Evolutionary conservation across 2,888 invertebrate genomes (phyloP).

Genomic region (Tridacna gigas): DNA sequence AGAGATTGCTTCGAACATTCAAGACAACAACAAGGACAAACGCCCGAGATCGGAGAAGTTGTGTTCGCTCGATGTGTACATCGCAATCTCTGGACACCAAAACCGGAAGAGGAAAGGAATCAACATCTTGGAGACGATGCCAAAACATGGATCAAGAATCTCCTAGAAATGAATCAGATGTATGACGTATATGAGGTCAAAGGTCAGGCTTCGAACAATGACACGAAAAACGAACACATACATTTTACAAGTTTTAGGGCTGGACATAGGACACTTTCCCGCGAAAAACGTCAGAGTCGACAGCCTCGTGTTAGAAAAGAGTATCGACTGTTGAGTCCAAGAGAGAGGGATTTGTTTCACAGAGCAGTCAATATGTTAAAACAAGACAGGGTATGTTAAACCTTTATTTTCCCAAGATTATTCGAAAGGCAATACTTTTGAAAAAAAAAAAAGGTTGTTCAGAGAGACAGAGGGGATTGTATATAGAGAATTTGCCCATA

Average conservation of each 20-base stretch:
- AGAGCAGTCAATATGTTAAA: constrained; percentile 70
- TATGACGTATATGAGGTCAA: constrained; percentile 23
- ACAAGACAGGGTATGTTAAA: constrained; percentile 66
- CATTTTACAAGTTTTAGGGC: neutral
- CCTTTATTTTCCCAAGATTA: neutral
- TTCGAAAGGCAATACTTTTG: too few relatives aligned
- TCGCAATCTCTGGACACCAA: constrained; percentile 38
- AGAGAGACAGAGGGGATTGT: too few relatives aligned
- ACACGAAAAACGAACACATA: neutral
- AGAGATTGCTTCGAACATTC: constrained; percentile 39
- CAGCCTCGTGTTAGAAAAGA: constrained; percentile 68
- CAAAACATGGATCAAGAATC: constrained; percentile 43
- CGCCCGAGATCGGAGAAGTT: constrained; percentile 41
- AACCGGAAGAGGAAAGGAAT: neutral
- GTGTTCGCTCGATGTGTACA: constrained; percentile 54
- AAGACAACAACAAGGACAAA: constrained; percentile 18
- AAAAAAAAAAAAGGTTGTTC: too few relatives aligned
- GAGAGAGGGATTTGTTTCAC: constrained; percentile 66
- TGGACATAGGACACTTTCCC: neutral
- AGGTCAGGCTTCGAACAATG: neutral
- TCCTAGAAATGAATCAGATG: constrained; percentile 44
- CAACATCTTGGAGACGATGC: constrained; percentile 39
- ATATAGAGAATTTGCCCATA: too few relatives aligned
- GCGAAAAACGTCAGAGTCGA: constrained; percentile 17
- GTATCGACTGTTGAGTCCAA: constrained; percentile 67